Evolutionary conservation across 2,888 invertebrate genomes (phyloP), one percentile per base, ranked within the genome.

Genomic region (Lepas anatifera): DNA sequence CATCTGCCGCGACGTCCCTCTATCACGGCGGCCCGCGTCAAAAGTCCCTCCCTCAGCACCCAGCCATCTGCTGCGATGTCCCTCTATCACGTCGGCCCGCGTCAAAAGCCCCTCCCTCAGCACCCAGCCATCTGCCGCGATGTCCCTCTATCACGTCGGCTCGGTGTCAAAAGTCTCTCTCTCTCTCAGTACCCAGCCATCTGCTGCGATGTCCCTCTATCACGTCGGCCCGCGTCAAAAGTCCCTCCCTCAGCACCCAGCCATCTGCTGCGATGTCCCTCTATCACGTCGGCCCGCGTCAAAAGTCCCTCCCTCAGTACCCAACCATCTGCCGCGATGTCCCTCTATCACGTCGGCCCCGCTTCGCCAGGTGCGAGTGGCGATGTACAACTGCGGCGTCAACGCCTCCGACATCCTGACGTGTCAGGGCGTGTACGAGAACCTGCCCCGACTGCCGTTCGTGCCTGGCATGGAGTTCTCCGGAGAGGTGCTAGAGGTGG

Each of bases 381-480:
- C 84, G 74, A 85, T 87, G 0, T 81, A 85, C 74, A 84, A 84
- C 73, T 86, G 86, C 75, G 86, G 86, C 69, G 80, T 88, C n/a
- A 88, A 88, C 78, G 83, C 84, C 67, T 81, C 84, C 0, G 88
- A 88, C 78, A 79, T 84, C 52, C 77, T 84, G 52, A 80, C 83
- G 72, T 82, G 84, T 73, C 78, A 81, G 74, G 85, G 84, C 71
- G 79, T 80, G 50, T 81, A 83, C 71, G 81, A 80, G 52, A 77
- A 77, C 6, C 78, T 82, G 72, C 81, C 82, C 7, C 76, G 76
- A 46, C 76, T 84, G 63, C 87, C 87, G 0, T 84, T 85, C 76
- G 79, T 85, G 37, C 86, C 87, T 69, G 88, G 88, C 10, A 85
- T 84, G 77, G 88, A 89, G 78, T 71, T 80, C 22, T 76, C 79